Percentiles rank a stretch among this genome's conserved stretches.
Evolutionary conservation across 2,888 invertebrate species (phyloP).

Genomic region (Machimus atricapillus): DNA sequence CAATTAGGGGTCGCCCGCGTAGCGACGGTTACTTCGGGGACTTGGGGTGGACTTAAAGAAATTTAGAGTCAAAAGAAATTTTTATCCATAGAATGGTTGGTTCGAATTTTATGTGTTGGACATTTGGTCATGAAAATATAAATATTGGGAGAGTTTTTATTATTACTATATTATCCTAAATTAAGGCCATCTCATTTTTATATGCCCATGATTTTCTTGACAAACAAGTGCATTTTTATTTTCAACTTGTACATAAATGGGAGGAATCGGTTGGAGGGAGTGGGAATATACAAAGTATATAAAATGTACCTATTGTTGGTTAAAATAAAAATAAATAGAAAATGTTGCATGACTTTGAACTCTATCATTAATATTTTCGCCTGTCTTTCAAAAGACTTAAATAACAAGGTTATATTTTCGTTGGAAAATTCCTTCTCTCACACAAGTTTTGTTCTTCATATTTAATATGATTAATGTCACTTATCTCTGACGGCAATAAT

Average conservation of each 20-base stretch:
- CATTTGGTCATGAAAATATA: neutral
- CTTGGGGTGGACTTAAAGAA: neutral
- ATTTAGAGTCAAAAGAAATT: neutral
- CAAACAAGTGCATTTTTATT: no score
- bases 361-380: neutral
- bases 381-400: neutral
- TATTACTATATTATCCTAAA: no score
- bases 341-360: neutral
- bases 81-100: neutral
- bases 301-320: no score
- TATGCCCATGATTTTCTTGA: no score
- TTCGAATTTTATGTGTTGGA: neutral
- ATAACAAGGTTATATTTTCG: neutral
- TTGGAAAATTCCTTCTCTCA: neutral
- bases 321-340: no score
- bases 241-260: no score
- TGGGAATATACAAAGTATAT: no score
- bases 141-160: no score
- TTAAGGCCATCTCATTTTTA: no score
- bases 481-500: constrained; percentile 16
- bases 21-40: neutral
- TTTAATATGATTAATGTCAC: constrained; percentile 24
- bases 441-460: constrained; percentile 22
- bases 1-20: neutral
- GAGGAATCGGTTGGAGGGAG: no score